Conservation (phyloP, 1,140 invertebrate genomes). For the Colletes latitarsis region DNA sequence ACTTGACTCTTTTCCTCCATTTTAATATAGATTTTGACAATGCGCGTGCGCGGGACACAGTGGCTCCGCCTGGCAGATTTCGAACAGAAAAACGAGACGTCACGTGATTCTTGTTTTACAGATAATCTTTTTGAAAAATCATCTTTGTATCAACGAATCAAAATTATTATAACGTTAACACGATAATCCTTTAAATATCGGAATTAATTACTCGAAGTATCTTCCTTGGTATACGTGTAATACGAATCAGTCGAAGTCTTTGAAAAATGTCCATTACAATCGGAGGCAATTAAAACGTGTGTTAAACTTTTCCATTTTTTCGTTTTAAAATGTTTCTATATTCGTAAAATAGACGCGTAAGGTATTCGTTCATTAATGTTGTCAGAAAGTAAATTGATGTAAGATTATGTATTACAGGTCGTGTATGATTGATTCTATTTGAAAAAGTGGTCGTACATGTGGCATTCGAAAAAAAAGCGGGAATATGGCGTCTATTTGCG, state of each 20-base stretch:
- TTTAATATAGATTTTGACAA: conserved; percentile 79
- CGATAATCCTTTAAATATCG: too few relatives aligned
- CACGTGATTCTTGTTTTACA: conserved; percentile 1
- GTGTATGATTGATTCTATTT: too few relatives aligned
- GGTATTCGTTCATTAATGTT: too few relatives aligned
- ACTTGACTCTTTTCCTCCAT: conserved; percentile 78
- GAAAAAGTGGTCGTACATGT: too few relatives aligned
- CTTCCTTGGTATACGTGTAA: background rate
- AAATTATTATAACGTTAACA: too few relatives aligned
- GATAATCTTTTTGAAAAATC: too few relatives aligned
- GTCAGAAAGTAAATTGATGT: background rate
- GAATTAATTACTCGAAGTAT: background rate
- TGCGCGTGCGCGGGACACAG: conserved; percentile 27
- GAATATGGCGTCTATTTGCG: too few relatives aligned
- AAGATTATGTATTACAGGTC: too few relatives aligned
- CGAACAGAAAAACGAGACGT: background rate
- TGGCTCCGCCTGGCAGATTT: conserved; percentile 37
- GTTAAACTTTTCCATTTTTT: too few relatives aligned
- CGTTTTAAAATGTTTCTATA: background rate
- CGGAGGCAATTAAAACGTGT: background rate
- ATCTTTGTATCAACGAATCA: too few relatives aligned
- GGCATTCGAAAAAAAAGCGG: too few relatives aligned
- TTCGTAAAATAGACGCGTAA: too few relatives aligned
- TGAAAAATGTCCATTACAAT: background rate
- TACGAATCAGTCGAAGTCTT: background rate